Base-by-base conservation (phyloP, 2,797 vertebrate species). In the Alcedo atthis region DNA sequence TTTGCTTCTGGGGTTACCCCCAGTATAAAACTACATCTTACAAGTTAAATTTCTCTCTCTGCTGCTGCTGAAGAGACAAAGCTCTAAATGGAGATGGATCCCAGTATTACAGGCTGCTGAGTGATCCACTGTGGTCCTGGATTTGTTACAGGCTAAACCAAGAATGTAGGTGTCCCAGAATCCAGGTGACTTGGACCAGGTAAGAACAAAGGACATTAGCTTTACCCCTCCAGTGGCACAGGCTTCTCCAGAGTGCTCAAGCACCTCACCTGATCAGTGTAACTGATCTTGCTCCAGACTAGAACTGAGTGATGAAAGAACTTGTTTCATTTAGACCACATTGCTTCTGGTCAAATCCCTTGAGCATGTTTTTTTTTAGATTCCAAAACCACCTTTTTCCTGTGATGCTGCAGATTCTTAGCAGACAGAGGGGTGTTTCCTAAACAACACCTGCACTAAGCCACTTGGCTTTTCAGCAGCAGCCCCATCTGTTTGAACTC, bases 161-260 rank as follows among this genome's bases (percentile, higher is more conserved):
- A 1, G 2, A 25, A 15, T 0, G 1, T 1, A 22, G 6, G 46
- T 43, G 45, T 20, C 40, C 69, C 61, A n/a, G 55, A 55, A 18
- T 28, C 25, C 15, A 9, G 37, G 2, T 15, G n/a, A 10, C 21
- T 8, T 70, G 9, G 19, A 10, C 26, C 22, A 26, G 32, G 18
- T 22, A 54, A 63, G 69, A 71, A 58, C 1, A 17, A 45, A 75
- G 51, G 55, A 62, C 3, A 0, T 0, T 12, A 12, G 8, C 20
- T 12, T 19, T 54, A 37, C 57, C 45, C 58, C 43, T 76, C 30
- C 30, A 28, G 10, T 0, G 5, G 15, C 12, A 33, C 35, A 43
- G 13, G 16, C 20, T 66, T 58, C 55, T 54, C 40, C 30, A 10
- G 10, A 24, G 78, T 48, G 46, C 70, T 43, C 28, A 4, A 46